A percentile compares a stretch with the other conserved stretches of the same genome.
Conservation (phyloP, 2,888 invertebrate genomes). For the Nymphalis urticae region DNA sequence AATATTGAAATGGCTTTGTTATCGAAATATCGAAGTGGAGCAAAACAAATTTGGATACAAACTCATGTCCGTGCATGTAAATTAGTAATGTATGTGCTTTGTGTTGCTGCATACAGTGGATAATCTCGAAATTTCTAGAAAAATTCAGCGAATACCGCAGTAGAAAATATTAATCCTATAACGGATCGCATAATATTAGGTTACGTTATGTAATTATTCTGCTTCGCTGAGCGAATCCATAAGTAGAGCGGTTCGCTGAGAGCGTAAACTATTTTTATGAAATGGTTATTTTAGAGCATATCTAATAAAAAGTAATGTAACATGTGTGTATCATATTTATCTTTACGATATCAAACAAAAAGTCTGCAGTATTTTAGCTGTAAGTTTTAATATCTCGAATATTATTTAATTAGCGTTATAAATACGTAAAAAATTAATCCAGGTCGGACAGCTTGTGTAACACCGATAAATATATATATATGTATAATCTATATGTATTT, state of each 20-base stretch:
- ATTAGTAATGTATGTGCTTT: slow-evolving; percentile 3
- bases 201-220: slow-evolving; percentile 24
- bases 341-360: background rate
- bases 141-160: background rate
- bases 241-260: slow-evolving; percentile 2
- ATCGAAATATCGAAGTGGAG: background rate
- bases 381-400: background rate
- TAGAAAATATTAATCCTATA: slow-evolving; percentile 9
- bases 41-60: slow-evolving; percentile 5
- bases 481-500: background rate
- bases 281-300: slow-evolving; percentile 1
- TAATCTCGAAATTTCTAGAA: slow-evolving; percentile 5
- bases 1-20: background rate
- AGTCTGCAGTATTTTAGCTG: background rate
- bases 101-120: background rate
- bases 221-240: slow-evolving; percentile 19
- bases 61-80: slow-evolving; percentile 5
- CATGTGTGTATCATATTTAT: background rate
- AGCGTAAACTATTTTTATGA: slow-evolving; percentile 4
- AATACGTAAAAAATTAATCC: too few species aligned
- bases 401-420: background rate
- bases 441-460: background rate
- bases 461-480: background rate
- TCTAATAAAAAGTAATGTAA: background rate
- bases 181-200: slow-evolving; percentile 11